Evolutionary conservation across 2,888 invertebrate genomes (phyloP).

Genomic region (Pinctada fucata): DNA sequence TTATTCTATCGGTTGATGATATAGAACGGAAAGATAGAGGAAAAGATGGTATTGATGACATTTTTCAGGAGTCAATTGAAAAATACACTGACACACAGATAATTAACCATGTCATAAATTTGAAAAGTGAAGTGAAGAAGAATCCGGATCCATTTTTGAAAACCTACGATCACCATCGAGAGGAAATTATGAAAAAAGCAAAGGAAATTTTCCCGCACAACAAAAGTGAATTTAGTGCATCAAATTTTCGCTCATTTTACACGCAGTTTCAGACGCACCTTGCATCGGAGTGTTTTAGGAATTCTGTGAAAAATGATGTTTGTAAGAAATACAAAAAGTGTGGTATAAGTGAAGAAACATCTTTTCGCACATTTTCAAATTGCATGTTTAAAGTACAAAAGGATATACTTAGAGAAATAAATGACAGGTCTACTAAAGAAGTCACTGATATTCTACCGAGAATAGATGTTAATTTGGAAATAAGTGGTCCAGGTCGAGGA

Average conservation of each 20-base stretch:
- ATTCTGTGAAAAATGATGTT: not conserved
- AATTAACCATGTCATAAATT: too few relatives aligned
- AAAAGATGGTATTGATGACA: not conserved
- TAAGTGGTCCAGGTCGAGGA: slow-evolving; percentile 19
- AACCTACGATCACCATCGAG: too few relatives aligned
- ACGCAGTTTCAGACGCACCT: slow-evolving; percentile 11
- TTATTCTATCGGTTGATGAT: too few relatives aligned
- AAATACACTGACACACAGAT: too few relatives aligned
- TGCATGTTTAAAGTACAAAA: slow-evolving; percentile 14
- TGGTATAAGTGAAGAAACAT: not conserved
- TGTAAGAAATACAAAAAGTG: not conserved
- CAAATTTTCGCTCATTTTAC: slow-evolving; percentile 25
- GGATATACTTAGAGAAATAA: not conserved
- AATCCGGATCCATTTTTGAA: too few relatives aligned
- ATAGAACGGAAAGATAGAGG: too few relatives aligned
- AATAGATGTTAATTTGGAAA: not conserved
- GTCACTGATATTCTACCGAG: not conserved
- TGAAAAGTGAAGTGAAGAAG: too few relatives aligned
- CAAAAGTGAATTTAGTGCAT: slow-evolving; percentile 12
- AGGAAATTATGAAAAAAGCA: not conserved
- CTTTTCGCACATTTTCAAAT: slow-evolving; percentile 9
- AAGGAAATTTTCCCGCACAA: slow-evolving; percentile 9
- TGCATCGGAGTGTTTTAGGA: slow-evolving; percentile 9
- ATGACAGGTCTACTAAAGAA: slow-evolving; percentile 4
- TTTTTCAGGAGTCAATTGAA: slow-evolving; percentile 4